Evolutionary conservation across 2,113 vertebrate species (phyloP).

Genomic region (Hemiprocne comata): DNA sequence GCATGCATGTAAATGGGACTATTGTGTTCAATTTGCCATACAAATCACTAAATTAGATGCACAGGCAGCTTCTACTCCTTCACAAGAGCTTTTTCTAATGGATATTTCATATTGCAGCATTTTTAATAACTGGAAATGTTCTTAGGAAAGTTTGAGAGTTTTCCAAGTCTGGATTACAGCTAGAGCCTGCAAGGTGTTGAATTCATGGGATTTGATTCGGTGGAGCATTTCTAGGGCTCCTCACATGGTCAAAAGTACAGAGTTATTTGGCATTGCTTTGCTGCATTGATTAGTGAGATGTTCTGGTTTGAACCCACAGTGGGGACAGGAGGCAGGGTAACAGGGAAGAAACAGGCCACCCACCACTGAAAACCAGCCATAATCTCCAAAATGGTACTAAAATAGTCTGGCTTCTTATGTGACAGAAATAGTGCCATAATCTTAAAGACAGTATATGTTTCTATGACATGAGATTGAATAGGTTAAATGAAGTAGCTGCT

Average conservation of each 20-base stretch:
- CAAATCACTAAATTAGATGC: slow-evolving; percentile 23
- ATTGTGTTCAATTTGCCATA: slow-evolving; percentile 34
- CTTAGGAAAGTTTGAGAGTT: neutral
- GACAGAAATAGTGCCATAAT: neutral
- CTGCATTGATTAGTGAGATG: neutral
- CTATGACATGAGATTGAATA: neutral
- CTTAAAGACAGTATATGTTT: neutral
- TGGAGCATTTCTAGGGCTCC: neutral
- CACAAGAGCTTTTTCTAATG: neutral
- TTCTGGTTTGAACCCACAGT: neutral
- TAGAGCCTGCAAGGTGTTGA: neutral
- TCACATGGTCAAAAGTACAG: neutral
- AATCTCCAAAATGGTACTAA: neutral
- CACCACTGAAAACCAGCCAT: neutral
- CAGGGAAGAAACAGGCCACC: neutral
- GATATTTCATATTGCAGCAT: neutral
- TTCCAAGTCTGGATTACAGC: slow-evolving; percentile 13
- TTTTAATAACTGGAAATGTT: neutral
- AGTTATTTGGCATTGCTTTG: neutral
- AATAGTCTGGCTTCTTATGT: neutral
- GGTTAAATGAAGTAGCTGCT: slow-evolving; percentile 26
- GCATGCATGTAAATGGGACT: slow-evolving; percentile 6
- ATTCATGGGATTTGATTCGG: neutral
- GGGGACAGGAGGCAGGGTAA: neutral
- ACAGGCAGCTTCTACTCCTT: neutral